phyloP scores from a whole-genome alignment of 2,113 vertebrate species.

The Oxyura jamaicensis region DNA sequence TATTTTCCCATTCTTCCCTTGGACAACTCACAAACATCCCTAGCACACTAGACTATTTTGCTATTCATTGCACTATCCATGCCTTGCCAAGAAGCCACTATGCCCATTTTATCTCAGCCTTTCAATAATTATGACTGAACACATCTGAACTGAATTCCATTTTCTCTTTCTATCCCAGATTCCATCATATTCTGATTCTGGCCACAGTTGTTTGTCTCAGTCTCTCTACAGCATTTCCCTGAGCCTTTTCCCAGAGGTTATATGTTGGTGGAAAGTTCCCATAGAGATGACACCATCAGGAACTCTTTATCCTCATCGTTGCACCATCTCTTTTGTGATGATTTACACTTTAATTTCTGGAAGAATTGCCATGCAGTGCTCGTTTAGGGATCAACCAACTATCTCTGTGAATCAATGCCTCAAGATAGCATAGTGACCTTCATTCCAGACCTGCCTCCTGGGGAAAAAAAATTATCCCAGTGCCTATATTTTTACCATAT shows the following conservation, averaged over 20 bases:
- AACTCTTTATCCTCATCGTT: not conserved
- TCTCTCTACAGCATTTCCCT: not conserved
- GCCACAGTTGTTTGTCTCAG: fast-evolving
- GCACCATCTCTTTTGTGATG: not conserved
- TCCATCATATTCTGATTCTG: not conserved
- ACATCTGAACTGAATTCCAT: not conserved
- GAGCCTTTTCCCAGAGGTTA: not conserved
- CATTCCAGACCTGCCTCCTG: not conserved
- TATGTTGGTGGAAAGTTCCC: not conserved
- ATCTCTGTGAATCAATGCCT: not conserved
- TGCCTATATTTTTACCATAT: not conserved
- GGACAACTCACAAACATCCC: not conserved
- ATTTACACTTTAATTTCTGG: not conserved
- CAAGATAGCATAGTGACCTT: not conserved
- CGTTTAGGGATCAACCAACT: not conserved
- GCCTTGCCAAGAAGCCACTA: not conserved
- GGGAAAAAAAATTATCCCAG: not conserved
- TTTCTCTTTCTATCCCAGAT: not conserved
- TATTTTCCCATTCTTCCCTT: not conserved
- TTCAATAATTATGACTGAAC: not conserved
- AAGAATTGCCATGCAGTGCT: not conserved
- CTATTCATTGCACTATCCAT: not conserved
- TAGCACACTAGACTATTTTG: not conserved
- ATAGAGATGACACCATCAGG: not conserved
- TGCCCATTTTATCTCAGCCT: not conserved